Conservation (phyloP, 2,888 invertebrate species). For the Kuschelorhynchus macadamiae region DNA sequence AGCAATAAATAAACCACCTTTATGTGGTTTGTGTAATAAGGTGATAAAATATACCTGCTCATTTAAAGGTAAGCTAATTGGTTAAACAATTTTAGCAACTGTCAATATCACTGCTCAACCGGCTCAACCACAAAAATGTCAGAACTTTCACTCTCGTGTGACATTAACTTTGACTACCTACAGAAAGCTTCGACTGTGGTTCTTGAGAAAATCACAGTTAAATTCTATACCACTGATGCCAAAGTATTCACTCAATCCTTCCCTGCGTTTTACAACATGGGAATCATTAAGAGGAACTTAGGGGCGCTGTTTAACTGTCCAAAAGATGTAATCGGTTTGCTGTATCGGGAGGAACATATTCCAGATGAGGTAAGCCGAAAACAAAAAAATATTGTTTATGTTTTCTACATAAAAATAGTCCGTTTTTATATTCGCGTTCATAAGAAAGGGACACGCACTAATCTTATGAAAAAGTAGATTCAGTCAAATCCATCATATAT, state of each 20-base stretch:
- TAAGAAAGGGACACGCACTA: no score
- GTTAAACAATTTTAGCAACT: background rate
- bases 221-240: conserved; percentile 60
- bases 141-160: conserved; percentile 18
- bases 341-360: conserved; percentile 67
- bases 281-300: conserved; percentile 75
- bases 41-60: background rate
- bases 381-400: no score
- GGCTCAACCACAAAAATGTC: conserved; percentile 27
- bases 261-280: conserved; percentile 70
- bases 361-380: conserved; percentile 57
- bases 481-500: no score
- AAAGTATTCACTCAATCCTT: conserved; percentile 72
- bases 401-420: no score
- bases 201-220: conserved; percentile 58
- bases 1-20: no score
- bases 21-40: no score
- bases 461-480: no score
- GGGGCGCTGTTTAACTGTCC: conserved; percentile 73
- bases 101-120: background rate
- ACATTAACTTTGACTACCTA: conserved; percentile 35
- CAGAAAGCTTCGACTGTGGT: conserved; percentile 4
- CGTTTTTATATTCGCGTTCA: no score
- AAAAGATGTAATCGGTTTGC: conserved; percentile 70
- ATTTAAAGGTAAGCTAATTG: background rate